Conservation (phyloP, 2,113 vertebrate species). For the Ardeotis arabs region DNA sequence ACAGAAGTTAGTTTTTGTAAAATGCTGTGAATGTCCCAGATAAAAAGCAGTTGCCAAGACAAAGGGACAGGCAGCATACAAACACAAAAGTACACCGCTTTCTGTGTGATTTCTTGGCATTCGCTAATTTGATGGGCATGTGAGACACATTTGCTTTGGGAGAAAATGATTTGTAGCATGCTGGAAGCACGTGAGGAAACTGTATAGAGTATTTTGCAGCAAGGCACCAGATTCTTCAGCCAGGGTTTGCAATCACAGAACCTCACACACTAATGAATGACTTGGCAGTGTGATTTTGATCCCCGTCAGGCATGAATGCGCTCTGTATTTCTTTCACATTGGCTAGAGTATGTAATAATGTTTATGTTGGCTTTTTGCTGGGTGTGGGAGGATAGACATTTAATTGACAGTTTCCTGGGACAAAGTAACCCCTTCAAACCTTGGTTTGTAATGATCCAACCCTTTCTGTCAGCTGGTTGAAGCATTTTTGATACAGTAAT, state of each 20-base stretch:
- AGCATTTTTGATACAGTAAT: neutral
- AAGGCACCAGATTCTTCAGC: neutral
- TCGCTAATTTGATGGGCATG: neutral
- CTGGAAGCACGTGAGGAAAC: neutral
- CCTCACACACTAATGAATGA: neutral
- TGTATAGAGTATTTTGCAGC: neutral
- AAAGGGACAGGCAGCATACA: neutral
- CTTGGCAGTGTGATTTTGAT: neutral
- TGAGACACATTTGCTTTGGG: neutral
- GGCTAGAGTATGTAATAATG: slow-evolving; percentile 5
- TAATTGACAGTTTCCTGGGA: slow-evolving; percentile 47
- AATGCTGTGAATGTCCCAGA: neutral
- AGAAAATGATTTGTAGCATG: neutral
- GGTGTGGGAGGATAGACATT: slow-evolving; percentile 3
- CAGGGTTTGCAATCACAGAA: neutral
- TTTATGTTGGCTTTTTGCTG: slow-evolving; percentile 47
- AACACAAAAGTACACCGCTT: neutral
- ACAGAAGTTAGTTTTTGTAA: neutral
- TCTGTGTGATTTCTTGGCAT: neutral
- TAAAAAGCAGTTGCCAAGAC: neutral
- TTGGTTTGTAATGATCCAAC: neutral
- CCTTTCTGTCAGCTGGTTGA: neutral
- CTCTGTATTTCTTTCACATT: neutral
- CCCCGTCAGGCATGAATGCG: neutral
- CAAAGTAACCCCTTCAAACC: slow-evolving; percentile 7